Percentiles rank a stretch among this genome's conserved stretches.
phyloP scores from a whole-genome alignment of 2,113 vertebrate species.

The Stercorarius parasiticus region DNA sequence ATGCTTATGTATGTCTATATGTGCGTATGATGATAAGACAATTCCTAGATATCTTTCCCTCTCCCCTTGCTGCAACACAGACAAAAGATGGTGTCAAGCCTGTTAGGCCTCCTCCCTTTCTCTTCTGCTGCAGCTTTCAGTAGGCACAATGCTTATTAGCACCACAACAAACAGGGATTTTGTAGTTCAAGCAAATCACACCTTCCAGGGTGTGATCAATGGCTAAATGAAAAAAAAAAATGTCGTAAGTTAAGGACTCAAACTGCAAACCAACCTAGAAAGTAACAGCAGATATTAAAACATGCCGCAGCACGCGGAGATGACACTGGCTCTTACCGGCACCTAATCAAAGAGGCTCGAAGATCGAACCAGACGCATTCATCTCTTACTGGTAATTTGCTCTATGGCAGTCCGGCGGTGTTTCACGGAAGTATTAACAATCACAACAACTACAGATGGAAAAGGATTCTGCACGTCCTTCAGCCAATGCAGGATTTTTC shows the following conservation, averaged over 20 bases:
- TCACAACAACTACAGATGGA: background rate
- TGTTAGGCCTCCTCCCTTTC: background rate
- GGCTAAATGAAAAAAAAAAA: background rate
- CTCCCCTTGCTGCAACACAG: background rate
- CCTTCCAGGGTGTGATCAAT: background rate
- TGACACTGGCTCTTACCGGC: background rate
- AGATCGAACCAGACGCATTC: background rate
- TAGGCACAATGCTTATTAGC: background rate
- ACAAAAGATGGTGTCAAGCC: conserved; percentile 6
- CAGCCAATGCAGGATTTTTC: background rate
- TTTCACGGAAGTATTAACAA: background rate
- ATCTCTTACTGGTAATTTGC: conserved; percentile 5
- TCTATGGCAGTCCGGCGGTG: background rate
- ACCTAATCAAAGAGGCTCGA: background rate
- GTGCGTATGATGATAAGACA: background rate
- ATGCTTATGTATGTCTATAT: background rate
- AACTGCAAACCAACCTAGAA: background rate
- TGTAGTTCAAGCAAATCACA: conserved; percentile 6
- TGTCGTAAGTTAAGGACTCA: conserved; percentile 9
- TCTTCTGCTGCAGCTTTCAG: background rate
- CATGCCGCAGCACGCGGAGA: background rate
- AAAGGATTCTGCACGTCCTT: background rate
- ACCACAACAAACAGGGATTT: conserved; percentile 6
- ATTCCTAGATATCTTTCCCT: conserved; percentile 5
- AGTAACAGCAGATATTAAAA: conserved; percentile 1